Evolutionary conservation across 2,797 vertebrate species (phyloP).

Genomic region (Chromis chromis): DNA sequence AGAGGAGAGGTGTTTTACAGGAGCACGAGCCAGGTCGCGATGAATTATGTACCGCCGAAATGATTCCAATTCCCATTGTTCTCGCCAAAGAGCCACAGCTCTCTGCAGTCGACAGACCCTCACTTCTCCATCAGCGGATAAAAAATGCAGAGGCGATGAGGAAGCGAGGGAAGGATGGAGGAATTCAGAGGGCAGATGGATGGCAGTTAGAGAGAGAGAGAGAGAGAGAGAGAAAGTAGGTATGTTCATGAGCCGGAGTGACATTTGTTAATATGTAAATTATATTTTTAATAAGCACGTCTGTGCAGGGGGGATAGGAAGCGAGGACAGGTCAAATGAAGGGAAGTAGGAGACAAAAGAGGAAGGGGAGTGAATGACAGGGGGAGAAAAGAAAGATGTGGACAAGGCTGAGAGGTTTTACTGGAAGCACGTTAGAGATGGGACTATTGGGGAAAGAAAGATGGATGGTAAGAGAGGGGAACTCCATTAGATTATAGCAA

Average conservation of each 20-base stretch:
- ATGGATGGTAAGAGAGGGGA: slow-evolving; percentile 13
- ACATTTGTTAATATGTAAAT: slow-evolving; percentile 44
- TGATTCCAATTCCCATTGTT: slow-evolving; percentile 66
- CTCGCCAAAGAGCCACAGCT: slow-evolving; percentile 42
- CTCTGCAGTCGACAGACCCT: slow-evolving; percentile 42
- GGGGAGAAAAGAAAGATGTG: slow-evolving; percentile 1
- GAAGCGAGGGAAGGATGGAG: slow-evolving; percentile 7
- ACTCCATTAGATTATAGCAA: slow-evolving; percentile 35
- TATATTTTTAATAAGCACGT: slow-evolving; percentile 37
- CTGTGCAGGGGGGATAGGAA: not conserved
- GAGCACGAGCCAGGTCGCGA: slow-evolving; percentile 38
- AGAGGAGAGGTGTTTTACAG: slow-evolving; percentile 51
- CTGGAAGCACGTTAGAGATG: slow-evolving; percentile 19
- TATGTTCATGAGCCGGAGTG: slow-evolving; percentile 26
- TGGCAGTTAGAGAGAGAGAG: slow-evolving; percentile 41
- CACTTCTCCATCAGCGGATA: slow-evolving; percentile 23
- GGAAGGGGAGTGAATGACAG: slow-evolving; percentile 8
- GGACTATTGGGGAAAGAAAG: not conserved
- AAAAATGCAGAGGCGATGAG: slow-evolving; percentile 31
- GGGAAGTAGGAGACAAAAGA: not conserved
- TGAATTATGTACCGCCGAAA: slow-evolving; percentile 70
- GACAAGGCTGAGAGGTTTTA: slow-evolving; percentile 37
- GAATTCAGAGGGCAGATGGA: slow-evolving; percentile 14
- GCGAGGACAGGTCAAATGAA: not conserved
- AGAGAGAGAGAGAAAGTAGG: not conserved